Evolutionary conservation across 1,140 invertebrate genomes (phyloP).

Genomic region (Trissolcus basalis): DNA sequence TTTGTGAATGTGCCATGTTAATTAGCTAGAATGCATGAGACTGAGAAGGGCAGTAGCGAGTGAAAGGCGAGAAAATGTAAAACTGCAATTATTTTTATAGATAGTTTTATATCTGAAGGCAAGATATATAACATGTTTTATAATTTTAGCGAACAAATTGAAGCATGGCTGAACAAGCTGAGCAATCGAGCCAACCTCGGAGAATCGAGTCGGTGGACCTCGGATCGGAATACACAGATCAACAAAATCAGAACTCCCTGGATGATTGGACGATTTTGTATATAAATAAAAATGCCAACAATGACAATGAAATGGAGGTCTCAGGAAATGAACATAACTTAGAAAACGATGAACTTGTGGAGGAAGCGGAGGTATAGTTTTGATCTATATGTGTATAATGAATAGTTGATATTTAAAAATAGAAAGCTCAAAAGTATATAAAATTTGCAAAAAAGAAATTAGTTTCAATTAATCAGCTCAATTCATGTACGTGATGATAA

Average conservation of each 20-base stretch:
- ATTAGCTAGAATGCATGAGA: too few relatives aligned
- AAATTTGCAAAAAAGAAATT: too few relatives aligned
- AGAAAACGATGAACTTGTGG: not conserved
- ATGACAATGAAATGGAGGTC: conserved; percentile 17
- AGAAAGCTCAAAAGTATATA: too few relatives aligned
- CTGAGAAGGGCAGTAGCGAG: too few relatives aligned
- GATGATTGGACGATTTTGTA: conserved; percentile 30
- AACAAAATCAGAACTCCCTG: not conserved
- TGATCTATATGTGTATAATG: too few relatives aligned
- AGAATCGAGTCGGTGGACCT: conserved; percentile 18
- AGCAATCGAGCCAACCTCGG: not conserved
- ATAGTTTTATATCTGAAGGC: not conserved
- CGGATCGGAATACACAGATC: not conserved
- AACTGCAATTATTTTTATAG: too few relatives aligned
- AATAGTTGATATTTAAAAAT: too few relatives aligned
- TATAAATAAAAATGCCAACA: conserved; percentile 37
- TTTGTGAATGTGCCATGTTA: too few relatives aligned
- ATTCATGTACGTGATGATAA: too few relatives aligned
- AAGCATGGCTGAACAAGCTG: conserved; percentile 14
- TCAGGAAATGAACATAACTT: not conserved
- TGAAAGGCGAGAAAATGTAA: too few relatives aligned
- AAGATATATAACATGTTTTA: not conserved
- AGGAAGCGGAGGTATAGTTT: conserved; percentile 7
- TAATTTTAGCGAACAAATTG: not conserved
- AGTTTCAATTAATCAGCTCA: too few relatives aligned